phyloP scores from a whole-genome alignment of 2,888 invertebrate genomes.

The Caenorhabditis imperialis region DNA sequence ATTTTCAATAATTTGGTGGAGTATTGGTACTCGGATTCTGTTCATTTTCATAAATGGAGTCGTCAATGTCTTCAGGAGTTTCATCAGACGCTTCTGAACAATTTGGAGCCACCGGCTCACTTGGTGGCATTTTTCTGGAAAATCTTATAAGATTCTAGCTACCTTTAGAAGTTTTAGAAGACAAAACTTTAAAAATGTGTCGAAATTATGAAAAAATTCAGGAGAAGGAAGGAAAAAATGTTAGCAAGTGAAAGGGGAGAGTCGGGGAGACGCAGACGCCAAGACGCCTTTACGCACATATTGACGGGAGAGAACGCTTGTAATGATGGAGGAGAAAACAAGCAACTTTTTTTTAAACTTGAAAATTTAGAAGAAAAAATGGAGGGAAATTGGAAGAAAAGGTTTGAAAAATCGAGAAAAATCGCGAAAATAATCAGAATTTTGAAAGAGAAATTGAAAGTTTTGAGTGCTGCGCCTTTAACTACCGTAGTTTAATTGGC shows the following conservation, averaged over 20 bases:
- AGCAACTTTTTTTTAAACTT: background rate
- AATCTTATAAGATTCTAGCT: background rate
- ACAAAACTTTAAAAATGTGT: too few species aligned
- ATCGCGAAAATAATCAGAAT: too few species aligned
- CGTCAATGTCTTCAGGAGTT: constrained; percentile 15
- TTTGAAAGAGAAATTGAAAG: background rate
- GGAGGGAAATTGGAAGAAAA: background rate
- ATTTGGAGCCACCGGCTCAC: constrained; percentile 27
- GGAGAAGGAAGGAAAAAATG: too few species aligned
- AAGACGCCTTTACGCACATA: background rate
- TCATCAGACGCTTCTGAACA: too few species aligned
- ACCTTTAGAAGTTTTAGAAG: background rate
- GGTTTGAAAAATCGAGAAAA: background rate
- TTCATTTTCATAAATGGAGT: background rate
- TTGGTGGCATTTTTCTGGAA: constrained; percentile 19
- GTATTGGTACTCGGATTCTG: too few species aligned
- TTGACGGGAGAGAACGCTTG: constrained; percentile 4
- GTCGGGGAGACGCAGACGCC: background rate
- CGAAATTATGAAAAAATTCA: too few species aligned
- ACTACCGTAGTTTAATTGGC: too few species aligned
- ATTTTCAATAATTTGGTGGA: background rate
- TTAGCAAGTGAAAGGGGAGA: constrained; percentile 6
- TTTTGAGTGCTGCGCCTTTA: constrained; percentile 1
- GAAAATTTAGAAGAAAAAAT: background rate
- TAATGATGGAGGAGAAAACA: background rate